phyloP scores from a whole-genome alignment of 1,140 invertebrate genomes.

The Oncopodura yosiiana region DNA sequence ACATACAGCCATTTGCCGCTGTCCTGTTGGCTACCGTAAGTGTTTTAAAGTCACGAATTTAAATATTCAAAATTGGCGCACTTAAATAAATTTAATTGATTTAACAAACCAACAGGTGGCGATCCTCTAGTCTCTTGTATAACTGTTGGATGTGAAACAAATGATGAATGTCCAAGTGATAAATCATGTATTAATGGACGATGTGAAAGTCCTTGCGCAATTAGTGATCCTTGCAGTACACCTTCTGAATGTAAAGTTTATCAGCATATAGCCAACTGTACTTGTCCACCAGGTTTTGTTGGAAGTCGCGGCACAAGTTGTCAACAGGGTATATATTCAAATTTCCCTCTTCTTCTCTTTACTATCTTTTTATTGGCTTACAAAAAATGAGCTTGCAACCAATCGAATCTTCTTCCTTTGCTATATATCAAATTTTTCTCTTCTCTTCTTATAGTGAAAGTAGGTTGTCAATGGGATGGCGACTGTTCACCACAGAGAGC shows the following conservation, averaged over 20 bases:
- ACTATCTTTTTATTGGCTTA: too few species aligned
- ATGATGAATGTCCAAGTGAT: constrained; percentile 63
- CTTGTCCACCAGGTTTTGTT: constrained; percentile 33
- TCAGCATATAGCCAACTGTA: constrained; percentile 32
- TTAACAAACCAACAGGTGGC: constrained; percentile 58
- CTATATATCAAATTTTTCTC: constrained; percentile 2
- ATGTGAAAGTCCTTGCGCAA: constrained; percentile 48
- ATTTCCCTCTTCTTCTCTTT: neutral
- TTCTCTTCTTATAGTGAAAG: constrained; percentile 32
- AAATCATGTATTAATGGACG: constrained; percentile 66
- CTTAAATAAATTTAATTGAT: constrained; percentile 65
- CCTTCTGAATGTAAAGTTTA: constrained; percentile 36
- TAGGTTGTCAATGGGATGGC: constrained; percentile 64
- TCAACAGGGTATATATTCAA: constrained; percentile 16
- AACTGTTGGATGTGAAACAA: constrained; percentile 60
- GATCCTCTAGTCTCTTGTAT: constrained; percentile 64
- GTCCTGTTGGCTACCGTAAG: constrained; percentile 37
- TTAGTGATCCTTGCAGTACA: constrained; percentile 30
- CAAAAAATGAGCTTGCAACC: too few species aligned
- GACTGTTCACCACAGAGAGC: constrained; percentile 75
- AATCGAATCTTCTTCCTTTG: neutral
- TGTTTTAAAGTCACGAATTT: constrained; percentile 37
- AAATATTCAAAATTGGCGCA: constrained; percentile 41
- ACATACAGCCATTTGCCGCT: constrained; percentile 40
- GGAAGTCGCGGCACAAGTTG: constrained; percentile 31